Conservation (phyloP, 1,140 invertebrate genomes). For the Bombus breviceps region DNA sequence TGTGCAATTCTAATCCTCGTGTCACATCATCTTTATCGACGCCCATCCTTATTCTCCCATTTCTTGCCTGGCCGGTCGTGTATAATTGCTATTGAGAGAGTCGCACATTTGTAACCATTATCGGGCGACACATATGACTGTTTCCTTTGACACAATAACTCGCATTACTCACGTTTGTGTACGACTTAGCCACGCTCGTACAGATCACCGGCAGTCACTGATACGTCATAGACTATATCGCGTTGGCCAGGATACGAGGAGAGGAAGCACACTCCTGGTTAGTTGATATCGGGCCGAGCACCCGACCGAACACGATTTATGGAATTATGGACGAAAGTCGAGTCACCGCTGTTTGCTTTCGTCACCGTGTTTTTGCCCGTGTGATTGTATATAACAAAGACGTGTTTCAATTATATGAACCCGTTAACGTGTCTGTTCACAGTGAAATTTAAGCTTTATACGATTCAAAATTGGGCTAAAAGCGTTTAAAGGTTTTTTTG, state of each 20-base stretch:
- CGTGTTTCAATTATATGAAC: not conserved
- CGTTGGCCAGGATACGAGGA: slow-evolving; percentile 58
- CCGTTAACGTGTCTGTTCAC: not conserved
- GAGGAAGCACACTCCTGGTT: slow-evolving; percentile 58
- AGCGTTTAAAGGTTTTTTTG: not conserved
- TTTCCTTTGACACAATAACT: slow-evolving; percentile 53
- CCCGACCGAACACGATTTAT: slow-evolving; percentile 30
- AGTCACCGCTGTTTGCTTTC: not conserved
- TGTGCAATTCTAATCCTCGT: not conserved
- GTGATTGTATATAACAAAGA: not conserved
- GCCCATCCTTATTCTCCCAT: not conserved
- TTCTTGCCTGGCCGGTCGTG: not conserved
- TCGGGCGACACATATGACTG: slow-evolving; percentile 43
- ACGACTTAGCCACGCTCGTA: slow-evolving; percentile 52
- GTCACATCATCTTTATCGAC: not conserved
- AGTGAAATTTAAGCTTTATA: not conserved
- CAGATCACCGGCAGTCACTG: slow-evolving; percentile 44
- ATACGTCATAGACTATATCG: slow-evolving; percentile 56
- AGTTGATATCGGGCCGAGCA: slow-evolving; percentile 57
- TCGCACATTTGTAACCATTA: slow-evolving; percentile 50
- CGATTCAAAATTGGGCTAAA: not conserved
- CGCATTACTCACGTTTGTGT: slow-evolving; percentile 61
- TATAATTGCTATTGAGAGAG: slow-evolving; percentile 42
- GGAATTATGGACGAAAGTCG: not conserved
- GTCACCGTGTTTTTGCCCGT: not conserved